Percentiles rank a stretch among this genome's conserved stretches.
Evolutionary conservation across 2,888 invertebrate species (phyloP).

Genomic region (Cryptus armator): DNA sequence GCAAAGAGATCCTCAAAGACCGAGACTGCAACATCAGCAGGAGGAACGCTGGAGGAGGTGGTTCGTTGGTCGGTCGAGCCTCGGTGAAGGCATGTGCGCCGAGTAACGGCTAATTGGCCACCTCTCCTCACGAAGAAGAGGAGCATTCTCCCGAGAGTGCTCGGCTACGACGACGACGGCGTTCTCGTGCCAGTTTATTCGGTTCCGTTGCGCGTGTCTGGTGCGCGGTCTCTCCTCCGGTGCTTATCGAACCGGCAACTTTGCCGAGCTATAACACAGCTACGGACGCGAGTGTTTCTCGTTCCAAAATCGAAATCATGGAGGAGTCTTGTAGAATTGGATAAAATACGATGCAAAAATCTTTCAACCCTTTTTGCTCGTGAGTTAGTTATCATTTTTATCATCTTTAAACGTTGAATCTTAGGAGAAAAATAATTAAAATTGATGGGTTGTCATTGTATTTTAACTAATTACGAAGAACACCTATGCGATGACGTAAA

Average conservation of each 20-base stretch:
- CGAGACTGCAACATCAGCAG: conserved; percentile 20
- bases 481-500: too few relatives aligned
- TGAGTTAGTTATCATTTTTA: conserved; percentile 36
- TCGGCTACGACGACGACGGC: conserved; percentile 60
- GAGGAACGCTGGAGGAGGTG: conserved; percentile 60
- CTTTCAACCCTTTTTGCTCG: conserved; percentile 17
- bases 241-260: conserved; percentile 65
- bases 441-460: too few relatives aligned
- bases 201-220: conserved; percentile 67
- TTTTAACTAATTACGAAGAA: too few relatives aligned
- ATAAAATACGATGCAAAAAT: conserved; percentile 27
- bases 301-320: conserved; percentile 43
- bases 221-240: conserved; percentile 56
- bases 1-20: conserved; percentile 16
- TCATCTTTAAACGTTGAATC: neutral
- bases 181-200: conserved; percentile 66
- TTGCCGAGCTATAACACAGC: neutral
- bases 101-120: conserved; percentile 84
- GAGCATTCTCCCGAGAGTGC: conserved; percentile 69
- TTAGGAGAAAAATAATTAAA: neutral
- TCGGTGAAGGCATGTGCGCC: conserved; percentile 71
- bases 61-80: conserved; percentile 62
- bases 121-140: conserved; percentile 79
- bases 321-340: conserved; percentile 58
- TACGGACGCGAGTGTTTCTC: conserved; percentile 48